A percentile compares a stretch with the other conserved stretches of the same genome.
Conservation (phyloP, 2,797 vertebrate genomes). For the Myoxocephalus aenaeus region DNA sequence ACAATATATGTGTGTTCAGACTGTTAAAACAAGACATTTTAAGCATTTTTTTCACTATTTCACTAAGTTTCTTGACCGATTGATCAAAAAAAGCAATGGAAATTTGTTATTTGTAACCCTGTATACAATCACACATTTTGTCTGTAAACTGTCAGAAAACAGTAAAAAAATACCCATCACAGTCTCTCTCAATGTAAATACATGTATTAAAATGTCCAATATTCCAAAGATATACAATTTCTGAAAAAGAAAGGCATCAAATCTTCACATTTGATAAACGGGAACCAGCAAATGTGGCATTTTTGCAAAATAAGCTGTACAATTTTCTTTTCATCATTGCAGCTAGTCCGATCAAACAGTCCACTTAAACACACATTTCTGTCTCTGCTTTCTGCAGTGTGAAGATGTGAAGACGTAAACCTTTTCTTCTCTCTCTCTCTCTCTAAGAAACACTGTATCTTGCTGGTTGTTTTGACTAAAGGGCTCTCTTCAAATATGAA, state of each 20-base stretch:
- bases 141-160: not conserved
- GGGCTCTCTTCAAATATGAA: conserved; percentile 18
- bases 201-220: not conserved
- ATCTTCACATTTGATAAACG: not conserved
- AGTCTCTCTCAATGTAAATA: not conserved
- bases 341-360: not conserved
- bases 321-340: not conserved
- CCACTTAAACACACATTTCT: not conserved
- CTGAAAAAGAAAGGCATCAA: not conserved
- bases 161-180: not conserved
- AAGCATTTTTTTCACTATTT: not conserved
- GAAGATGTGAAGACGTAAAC: not conserved
- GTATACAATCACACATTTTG: not conserved
- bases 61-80: not conserved
- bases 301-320: not conserved
- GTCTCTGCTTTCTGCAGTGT: not conserved
- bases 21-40: not conserved
- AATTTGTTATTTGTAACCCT: not conserved
- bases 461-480: conserved; percentile 38
- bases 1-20: not conserved
- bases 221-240: not conserved
- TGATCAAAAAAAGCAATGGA: not conserved
- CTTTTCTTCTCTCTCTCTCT: not conserved
- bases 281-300: not conserved
- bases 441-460: not conserved